These are phyloP conservation scores for Punctoribates punctum DNA, from an alignment of 2,888 invertebrate species.

Conservation along the genomic window DNA sequence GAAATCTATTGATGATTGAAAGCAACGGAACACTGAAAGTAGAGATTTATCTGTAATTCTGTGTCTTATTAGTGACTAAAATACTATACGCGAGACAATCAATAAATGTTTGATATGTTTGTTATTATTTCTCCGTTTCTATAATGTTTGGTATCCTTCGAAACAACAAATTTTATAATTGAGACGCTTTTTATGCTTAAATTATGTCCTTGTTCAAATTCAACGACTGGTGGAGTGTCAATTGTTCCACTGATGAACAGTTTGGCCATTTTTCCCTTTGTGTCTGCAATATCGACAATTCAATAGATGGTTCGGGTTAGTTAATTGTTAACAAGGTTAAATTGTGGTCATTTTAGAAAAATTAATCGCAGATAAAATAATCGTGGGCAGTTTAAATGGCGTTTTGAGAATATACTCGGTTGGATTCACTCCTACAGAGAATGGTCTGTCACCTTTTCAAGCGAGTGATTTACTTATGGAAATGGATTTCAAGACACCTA, in stretches of 20 bases:
- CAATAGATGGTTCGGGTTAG: slow-evolving; percentile 50
- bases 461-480: slow-evolving; percentile 67
- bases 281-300: slow-evolving; percentile 57
- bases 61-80: not conserved
- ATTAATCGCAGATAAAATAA: slow-evolving; percentile 60
- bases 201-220: slow-evolving; percentile 88
- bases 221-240: slow-evolving; percentile 80
- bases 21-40: not conserved
- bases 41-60: not conserved
- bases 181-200: not conserved
- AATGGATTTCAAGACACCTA: slow-evolving; percentile 66
- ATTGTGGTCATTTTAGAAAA: not conserved
- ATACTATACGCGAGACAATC: not conserved
- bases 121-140: not conserved
- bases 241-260: slow-evolving; percentile 63
- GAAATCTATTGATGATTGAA: not conserved
- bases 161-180: not conserved
- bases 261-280: slow-evolving; percentile 60
- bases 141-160: slow-evolving; percentile 4
- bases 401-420: slow-evolving; percentile 68
- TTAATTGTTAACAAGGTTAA: not conserved
- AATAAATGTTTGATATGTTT: slow-evolving; percentile 16
- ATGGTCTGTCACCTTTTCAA: slow-evolving; percentile 47
- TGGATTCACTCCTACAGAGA: slow-evolving; percentile 58
- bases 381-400: slow-evolving; percentile 75